A percentile compares a stretch with the other conserved stretches of the same genome.
Evolutionary conservation across 2,113 vertebrate species (phyloP).

Genomic region (Chaetodon trifascialis): DNA sequence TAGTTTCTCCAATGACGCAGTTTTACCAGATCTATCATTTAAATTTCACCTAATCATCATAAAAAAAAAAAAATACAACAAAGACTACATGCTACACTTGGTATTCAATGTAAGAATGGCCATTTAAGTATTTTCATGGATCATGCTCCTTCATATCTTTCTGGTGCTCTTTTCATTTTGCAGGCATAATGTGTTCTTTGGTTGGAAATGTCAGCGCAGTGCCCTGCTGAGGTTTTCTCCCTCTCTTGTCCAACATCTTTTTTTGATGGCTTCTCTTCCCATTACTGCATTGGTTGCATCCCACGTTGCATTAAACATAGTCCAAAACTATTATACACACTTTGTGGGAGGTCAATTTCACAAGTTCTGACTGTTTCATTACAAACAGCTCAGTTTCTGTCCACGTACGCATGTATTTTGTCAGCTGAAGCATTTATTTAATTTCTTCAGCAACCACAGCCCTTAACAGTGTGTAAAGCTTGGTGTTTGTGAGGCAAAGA

Average conservation of each 20-base stretch:
- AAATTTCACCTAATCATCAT: conserved; percentile 7
- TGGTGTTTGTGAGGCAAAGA: neutral
- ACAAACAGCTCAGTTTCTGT: conserved; percentile 11
- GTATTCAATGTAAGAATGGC: conserved; percentile 38
- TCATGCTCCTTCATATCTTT: conserved; percentile 40
- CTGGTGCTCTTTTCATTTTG: conserved; percentile 40
- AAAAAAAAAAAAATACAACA: neutral
- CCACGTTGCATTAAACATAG: conserved; percentile 59
- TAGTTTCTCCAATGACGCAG: conserved; percentile 1
- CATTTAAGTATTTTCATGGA: conserved; percentile 59
- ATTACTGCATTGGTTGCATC: conserved; percentile 54
- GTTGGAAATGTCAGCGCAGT: conserved; percentile 74
- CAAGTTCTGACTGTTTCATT: conserved; percentile 34
- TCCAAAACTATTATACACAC: conserved; percentile 42
- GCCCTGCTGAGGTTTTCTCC: conserved; percentile 70
- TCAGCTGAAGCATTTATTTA: conserved; percentile 23
- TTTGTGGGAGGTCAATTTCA: conserved; percentile 45
- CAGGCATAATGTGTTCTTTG: conserved; percentile 60
- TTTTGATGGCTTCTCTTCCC: conserved; percentile 47
- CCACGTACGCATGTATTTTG: conserved; percentile 20
- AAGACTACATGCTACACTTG: conserved; percentile 11
- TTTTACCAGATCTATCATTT: conserved; percentile 7
- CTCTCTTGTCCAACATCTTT: conserved; percentile 47
- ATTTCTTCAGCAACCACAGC: conserved; percentile 12
- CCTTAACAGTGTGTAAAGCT: no score